Evolutionary conservation across 2,797 vertebrate species (phyloP).

Genomic region (Menidia menidia): DNA sequence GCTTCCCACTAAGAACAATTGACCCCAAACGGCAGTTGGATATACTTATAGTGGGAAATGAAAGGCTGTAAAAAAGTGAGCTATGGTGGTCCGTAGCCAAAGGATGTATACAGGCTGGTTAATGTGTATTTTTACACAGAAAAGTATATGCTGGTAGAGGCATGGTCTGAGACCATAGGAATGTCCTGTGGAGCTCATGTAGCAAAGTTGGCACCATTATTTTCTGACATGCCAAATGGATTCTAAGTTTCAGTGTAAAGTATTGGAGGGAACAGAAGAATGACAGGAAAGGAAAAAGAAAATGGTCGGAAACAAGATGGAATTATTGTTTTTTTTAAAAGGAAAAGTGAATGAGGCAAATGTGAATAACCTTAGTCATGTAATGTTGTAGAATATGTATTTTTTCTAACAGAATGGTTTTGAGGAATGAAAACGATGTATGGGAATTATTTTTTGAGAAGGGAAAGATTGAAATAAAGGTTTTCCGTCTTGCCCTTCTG

Average conservation of each 20-base stretch:
- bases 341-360: too few species aligned
- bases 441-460: not conserved
- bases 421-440: not conserved
- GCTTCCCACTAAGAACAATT: too few species aligned
- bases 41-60: not conserved
- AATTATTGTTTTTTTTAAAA: not conserved
- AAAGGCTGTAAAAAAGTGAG: slow-evolving; percentile 40
- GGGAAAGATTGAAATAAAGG: not conserved
- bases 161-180: slow-evolving; percentile 50
- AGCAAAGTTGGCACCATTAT: not conserved
- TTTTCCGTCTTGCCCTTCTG: not conserved
- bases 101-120: slow-evolving; percentile 25
- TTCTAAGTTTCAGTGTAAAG: slow-evolving; percentile 26
- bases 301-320: slow-evolving; percentile 20
- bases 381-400: too few species aligned
- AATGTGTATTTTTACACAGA: slow-evolving; percentile 70
- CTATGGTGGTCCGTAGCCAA: slow-evolving; percentile 46
- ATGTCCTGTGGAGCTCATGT: slow-evolving; percentile 49
- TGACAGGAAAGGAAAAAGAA: slow-evolving; percentile 30
- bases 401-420: not conserved
- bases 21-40: too few species aligned
- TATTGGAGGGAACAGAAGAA: slow-evolving; percentile 22
- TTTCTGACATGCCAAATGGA: slow-evolving; percentile 26
- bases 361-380: too few species aligned
- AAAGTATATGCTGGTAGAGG: slow-evolving; percentile 61